phyloP scores from a whole-genome alignment of 2,888 invertebrate genomes.

The Gibbula magus region DNA sequence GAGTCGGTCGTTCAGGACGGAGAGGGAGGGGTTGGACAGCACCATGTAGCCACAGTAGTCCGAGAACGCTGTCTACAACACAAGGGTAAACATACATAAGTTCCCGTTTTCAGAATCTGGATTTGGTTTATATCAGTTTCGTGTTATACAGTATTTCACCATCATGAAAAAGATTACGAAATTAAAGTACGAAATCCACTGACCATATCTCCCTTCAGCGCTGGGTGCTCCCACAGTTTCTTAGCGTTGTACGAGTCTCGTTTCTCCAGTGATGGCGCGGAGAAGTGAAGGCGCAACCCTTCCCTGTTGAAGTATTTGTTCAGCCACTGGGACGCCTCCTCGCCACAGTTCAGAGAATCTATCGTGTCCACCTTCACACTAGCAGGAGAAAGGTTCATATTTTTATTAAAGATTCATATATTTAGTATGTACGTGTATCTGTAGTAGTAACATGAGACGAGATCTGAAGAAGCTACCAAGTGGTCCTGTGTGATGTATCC shows the following conservation, averaged over 20 bases:
- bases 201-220: conserved; percentile 49
- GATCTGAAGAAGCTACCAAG: too few relatives aligned
- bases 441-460: too few relatives aligned
- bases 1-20: conserved; percentile 82
- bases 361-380: conserved; percentile 56
- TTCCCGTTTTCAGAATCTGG: too few relatives aligned
- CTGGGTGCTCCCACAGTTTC: conserved; percentile 55
- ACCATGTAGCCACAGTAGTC: conserved; percentile 84
- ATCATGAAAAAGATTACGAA: too few relatives aligned
- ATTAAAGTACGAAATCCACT: not conserved
- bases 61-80: conserved; percentile 72
- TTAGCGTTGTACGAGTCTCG: conserved; percentile 50
- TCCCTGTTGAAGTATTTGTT: conserved; percentile 53
- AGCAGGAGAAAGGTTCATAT: not conserved
- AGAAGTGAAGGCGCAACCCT: conserved; percentile 57
- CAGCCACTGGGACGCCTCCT: conserved; percentile 63
- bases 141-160: too few relatives aligned
- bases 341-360: conserved; percentile 62
- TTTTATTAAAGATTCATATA: too few relatives aligned
- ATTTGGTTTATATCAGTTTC: too few relatives aligned
- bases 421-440: too few relatives aligned
- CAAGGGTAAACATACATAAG: not conserved
- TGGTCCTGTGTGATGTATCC: too few relatives aligned
- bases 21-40: conserved; percentile 82
- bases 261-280: conserved; percentile 53